Conservation (phyloP, 1,140 invertebrate species). For the Macrobrachium nipponense region DNA sequence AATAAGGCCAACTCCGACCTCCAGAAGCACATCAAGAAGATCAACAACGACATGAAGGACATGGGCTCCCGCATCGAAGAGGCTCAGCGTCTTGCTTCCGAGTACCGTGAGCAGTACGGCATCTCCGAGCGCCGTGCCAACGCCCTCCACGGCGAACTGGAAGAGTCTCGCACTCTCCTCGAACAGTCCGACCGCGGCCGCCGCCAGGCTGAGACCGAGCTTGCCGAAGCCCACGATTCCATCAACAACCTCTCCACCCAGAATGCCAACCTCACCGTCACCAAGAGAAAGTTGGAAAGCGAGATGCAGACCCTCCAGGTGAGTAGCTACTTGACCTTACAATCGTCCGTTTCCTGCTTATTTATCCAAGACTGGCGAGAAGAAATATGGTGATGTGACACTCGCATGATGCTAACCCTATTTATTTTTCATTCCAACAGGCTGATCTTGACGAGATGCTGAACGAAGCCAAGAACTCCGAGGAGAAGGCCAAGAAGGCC, state of each 20-base stretch:
- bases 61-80: slow-evolving; percentile 71
- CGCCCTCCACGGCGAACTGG: slow-evolving; percentile 71
- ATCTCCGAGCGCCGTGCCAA: slow-evolving; percentile 73
- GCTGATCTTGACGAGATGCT: slow-evolving; percentile 8
- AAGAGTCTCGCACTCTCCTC: slow-evolving; percentile 72
- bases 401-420: neutral
- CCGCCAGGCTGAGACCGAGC: slow-evolving; percentile 73
- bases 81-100: slow-evolving; percentile 73
- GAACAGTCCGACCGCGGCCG: slow-evolving; percentile 64
- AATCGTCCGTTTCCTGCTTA: neutral
- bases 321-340: slow-evolving; percentile 61
- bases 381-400: neutral
- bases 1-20: slow-evolving; percentile 55
- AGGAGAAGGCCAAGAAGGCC: slow-evolving; percentile 15
- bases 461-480: slow-evolving; percentile 7
- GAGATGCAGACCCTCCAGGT: slow-evolving; percentile 59
- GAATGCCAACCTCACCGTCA: slow-evolving; percentile 54
- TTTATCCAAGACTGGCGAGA: neutral
- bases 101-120: slow-evolving; percentile 76
- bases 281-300: slow-evolving; percentile 65
- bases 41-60: slow-evolving; percentile 69
- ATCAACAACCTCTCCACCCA: slow-evolving; percentile 72
- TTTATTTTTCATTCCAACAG: neutral
- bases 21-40: slow-evolving; percentile 71
- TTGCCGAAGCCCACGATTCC: slow-evolving; percentile 73